Evolutionary conservation across 2,797 vertebrate species (phyloP), one percentile per base, ranked within the genome.

Genomic region (Coranthus polyacanthus): DNA sequence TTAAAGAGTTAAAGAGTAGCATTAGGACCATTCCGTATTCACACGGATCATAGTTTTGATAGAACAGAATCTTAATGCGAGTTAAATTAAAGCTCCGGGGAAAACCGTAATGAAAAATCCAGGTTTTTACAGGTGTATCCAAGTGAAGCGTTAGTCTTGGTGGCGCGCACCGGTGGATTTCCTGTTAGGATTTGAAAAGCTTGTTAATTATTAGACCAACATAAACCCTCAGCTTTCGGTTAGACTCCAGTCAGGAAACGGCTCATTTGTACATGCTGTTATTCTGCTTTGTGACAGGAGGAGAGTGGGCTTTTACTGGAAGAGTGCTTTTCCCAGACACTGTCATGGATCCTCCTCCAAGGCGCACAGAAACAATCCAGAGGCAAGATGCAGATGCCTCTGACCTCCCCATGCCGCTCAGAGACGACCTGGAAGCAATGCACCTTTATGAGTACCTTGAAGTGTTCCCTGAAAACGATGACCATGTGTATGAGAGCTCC

Each of bases 201-300:
- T 44, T 82, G 90, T 92, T 88, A 91, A 92, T 92, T 12, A 92
- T 91, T 89, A 91, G 38, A 56, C 74, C 21, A 63, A 42, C 32
- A 12, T 63, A 50, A 68, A 46, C 46, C 8, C 21, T 66, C 37
- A 34, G 58, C 12, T 44, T 26, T 69, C 15, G 49, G 63, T 62
- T 53, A 38, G 54, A 60, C 53, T 72, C 15, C 5, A 42, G 51
- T 51, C 50, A 46, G 72, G 54, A 71, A 78, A 58, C 44, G 2
- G n/a, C 16, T 3, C 18, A 12, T 56, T 55, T 26, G 21, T 65
- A 9, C 22, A 39, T 21, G 32, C n/a, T n/a, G 6, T 26, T 6
- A 26, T 26, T 62, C 4, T 63, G 16, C 4, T 12, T 52, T 62
- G 9, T 70, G 53, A 49, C 24, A 17, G 80, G 67, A 78, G 47